These are phyloP conservation scores for Myotis davidii DNA, from an alignment of 2,113 vertebrate species.

Conservation along the genomic window DNA sequence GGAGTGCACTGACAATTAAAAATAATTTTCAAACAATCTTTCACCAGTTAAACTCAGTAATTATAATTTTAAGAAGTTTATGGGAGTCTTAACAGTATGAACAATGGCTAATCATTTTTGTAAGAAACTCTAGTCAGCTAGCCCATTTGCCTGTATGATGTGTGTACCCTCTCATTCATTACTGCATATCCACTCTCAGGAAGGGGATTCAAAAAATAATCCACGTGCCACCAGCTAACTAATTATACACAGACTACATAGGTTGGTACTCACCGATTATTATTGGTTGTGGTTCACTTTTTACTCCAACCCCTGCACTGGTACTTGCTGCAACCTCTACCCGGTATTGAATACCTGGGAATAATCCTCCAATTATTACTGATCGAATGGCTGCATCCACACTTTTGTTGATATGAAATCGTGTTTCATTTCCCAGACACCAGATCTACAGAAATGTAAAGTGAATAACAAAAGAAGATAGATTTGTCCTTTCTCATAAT, in stretches of 20 bases:
- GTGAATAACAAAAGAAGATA: conserved; percentile 44
- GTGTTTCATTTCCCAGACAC: conserved; percentile 98
- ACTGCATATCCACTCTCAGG: not conserved
- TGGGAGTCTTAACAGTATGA: not conserved
- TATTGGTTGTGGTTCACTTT: conserved; percentile 96
- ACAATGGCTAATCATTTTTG: not conserved
- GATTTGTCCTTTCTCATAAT: conserved; percentile 6
- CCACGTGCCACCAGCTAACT: not conserved
- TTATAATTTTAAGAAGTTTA: not conserved
- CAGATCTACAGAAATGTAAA: conserved; percentile 90
- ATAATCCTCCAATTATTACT: conserved; percentile 96
- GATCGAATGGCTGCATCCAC: conserved; percentile 98
- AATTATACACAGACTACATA: not conserved
- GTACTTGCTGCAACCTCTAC: conserved; percentile 98
- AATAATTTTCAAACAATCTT: not conserved
- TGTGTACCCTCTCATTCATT: not conserved
- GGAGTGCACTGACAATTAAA: not conserved
- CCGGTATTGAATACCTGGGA: conserved; percentile 94
- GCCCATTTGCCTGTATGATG: not conserved
- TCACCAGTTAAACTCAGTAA: conserved; percentile 24
- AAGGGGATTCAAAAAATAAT: not conserved
- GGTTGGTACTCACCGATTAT: conserved; percentile 91
- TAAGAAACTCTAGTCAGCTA: not conserved
- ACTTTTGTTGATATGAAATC: conserved; percentile 98
- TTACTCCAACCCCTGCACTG: conserved; percentile 95